These are phyloP conservation scores for Saccostrea glomerata DNA, from an alignment of 1,140 invertebrate species.

Conservation along the genomic window DNA sequence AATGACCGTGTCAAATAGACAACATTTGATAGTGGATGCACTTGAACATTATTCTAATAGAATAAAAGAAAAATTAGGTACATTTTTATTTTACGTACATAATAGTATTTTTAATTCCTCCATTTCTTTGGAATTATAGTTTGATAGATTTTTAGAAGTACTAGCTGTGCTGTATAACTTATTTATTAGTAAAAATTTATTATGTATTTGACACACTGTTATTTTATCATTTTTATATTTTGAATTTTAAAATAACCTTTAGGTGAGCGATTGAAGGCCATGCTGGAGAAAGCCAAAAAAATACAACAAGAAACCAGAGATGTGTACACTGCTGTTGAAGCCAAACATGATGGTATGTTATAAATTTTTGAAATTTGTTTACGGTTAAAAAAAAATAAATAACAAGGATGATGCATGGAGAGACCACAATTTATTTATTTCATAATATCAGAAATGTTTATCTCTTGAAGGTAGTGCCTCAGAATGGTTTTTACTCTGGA, in stretches of 20 bases:
- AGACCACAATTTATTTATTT: not conserved
- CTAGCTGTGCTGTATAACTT: not conserved
- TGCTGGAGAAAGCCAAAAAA: slow-evolving; percentile 11
- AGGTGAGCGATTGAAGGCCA: not conserved
- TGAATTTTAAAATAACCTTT: not conserved
- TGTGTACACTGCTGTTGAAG: slow-evolving; percentile 11
- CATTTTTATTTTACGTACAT: not conserved
- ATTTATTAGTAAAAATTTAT: not conserved
- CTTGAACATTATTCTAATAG: slow-evolving; percentile 22
- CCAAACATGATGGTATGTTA: not conserved
- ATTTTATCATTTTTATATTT: not conserved
- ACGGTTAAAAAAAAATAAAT: not conserved
- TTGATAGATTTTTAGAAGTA: not conserved
- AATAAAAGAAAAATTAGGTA: slow-evolving; percentile 37
- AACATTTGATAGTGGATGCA: slow-evolving; percentile 48
- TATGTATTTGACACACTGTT: not conserved
- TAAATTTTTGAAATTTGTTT: not conserved
- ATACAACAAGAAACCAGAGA: slow-evolving; percentile 5
- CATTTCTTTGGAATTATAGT: not conserved
- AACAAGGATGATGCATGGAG: not conserved
- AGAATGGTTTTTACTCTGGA: slow-evolving; percentile 16
- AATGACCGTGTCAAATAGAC: slow-evolving; percentile 49
- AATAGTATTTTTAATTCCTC: not conserved
- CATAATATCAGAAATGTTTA: not conserved
- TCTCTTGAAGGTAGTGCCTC: not conserved